Evolutionary conservation across 2,888 invertebrate genomes (phyloP).

Genomic region (Noctua janthina): DNA sequence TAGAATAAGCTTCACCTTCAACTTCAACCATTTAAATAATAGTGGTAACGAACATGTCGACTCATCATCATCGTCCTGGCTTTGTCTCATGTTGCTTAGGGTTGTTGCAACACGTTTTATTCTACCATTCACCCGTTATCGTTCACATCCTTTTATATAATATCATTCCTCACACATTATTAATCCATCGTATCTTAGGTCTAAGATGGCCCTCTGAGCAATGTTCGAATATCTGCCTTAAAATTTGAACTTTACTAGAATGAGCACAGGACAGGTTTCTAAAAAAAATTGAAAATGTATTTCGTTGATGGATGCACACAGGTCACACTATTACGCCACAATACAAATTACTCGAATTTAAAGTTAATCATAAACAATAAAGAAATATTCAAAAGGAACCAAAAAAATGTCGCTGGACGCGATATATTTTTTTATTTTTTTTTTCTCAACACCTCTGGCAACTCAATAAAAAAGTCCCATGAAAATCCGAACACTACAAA

Average conservation of each 20-base stretch:
- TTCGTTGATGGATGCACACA: no score
- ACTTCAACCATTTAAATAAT: not conserved
- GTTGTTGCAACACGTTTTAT: not conserved
- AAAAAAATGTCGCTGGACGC: no score
- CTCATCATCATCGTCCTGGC: not conserved
- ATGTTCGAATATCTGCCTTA: not conserved
- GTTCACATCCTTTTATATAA: not conserved
- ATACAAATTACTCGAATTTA: no score
- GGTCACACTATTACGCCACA: no score
- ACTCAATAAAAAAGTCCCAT: not conserved
- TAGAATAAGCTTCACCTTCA: not conserved
- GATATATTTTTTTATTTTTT: not conserved
- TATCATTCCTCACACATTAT: not conserved
- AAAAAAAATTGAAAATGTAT: no score
- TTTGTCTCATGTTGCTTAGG: not conserved
- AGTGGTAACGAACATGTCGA: not conserved
- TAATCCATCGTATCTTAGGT: not conserved
- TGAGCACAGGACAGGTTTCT: no score
- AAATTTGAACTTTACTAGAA: no score
- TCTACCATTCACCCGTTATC: not conserved
- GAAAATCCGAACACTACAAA: not conserved
- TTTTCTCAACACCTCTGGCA: no score
- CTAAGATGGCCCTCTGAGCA: not conserved
- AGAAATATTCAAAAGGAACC: no score
- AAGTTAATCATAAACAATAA: no score